Conservation (phyloP, 1,140 invertebrate genomes). For the Battus philenor region DNA sequence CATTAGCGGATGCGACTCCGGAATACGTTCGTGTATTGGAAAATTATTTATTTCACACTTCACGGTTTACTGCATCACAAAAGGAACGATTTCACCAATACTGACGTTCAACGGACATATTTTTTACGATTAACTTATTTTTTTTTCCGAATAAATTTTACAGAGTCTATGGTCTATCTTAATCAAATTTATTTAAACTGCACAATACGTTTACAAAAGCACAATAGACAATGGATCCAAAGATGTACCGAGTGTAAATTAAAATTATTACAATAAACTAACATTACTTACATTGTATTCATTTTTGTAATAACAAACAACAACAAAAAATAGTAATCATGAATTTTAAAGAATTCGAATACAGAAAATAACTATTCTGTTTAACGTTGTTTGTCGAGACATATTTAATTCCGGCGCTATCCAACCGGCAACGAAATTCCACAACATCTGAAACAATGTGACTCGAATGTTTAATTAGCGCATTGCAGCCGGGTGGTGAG, state of each 20-base stretch:
- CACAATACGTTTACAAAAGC: too few relatives aligned
- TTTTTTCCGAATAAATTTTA: too few relatives aligned
- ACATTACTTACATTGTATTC: too few relatives aligned
- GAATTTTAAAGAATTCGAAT: slow-evolving; percentile 8
- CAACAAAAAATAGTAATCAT: slow-evolving; percentile 4
- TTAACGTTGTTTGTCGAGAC: slow-evolving; percentile 16
- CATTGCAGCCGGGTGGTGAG: slow-evolving; percentile 48
- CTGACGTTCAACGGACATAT: slow-evolving; percentile 9
- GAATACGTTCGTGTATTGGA: slow-evolving; percentile 15
- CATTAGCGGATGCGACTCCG: slow-evolving; percentile 15
- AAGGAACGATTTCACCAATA: slow-evolving; percentile 14
- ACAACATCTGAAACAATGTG: slow-evolving; percentile 66
- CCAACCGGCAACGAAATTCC: slow-evolving; percentile 47
- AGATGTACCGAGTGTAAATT: too few relatives aligned
- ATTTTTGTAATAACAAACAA: too few relatives aligned
- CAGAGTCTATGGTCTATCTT: too few relatives aligned
- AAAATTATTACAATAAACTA: too few relatives aligned
- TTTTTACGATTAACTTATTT: too few relatives aligned
- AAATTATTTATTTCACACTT: slow-evolving; percentile 18
- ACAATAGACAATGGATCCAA: too few relatives aligned
- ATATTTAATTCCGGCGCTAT: slow-evolving; percentile 46
- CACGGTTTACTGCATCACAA: slow-evolving; percentile 13
- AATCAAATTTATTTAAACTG: too few relatives aligned
- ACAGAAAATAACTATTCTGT: slow-evolving; percentile 5
- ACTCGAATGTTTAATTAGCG: slow-evolving; percentile 70